Percentiles rank a stretch among this genome's conserved stretches.
Conservation (phyloP, 1,140 invertebrate species). For the Cylas formicarius region DNA sequence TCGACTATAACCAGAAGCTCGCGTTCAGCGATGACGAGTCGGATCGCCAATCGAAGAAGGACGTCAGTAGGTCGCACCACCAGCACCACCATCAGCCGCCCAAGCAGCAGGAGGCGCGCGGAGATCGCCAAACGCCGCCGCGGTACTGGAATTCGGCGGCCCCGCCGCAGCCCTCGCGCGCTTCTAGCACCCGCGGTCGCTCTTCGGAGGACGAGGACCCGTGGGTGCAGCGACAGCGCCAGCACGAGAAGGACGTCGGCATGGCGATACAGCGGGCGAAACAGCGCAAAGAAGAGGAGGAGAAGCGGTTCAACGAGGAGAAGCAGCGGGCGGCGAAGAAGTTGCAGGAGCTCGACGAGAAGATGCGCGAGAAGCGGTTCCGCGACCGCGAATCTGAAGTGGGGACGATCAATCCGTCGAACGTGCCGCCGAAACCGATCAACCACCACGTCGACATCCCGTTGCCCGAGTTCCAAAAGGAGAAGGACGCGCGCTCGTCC, state of each 20-base stretch:
- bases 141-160: conserved; percentile 26
- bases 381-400: conserved; percentile 42
- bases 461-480: conserved; percentile 51
- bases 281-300: conserved; percentile 72
- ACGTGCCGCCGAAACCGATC: conserved; percentile 39
- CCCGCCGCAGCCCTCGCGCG: not conserved
- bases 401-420: conserved; percentile 36
- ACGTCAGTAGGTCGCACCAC: conserved; percentile 7
- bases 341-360: conserved; percentile 54
- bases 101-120: conserved; percentile 37
- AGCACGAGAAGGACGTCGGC: conserved; percentile 61
- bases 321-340: conserved; percentile 49
- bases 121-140: conserved; percentile 41
- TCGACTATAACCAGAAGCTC: conserved; percentile 92
- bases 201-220: conserved; percentile 62
- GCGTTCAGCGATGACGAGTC: conserved; percentile 88
- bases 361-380: conserved; percentile 45
- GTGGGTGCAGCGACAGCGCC: conserved; percentile 60
- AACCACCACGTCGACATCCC: conserved; percentile 46
- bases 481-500: conserved; percentile 38
- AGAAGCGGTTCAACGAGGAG: conserved; percentile 62
- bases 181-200: conserved; percentile 15
- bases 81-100: conserved; percentile 16
- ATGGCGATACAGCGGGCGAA: conserved; percentile 67
- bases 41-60: conserved; percentile 31